Evolutionary conservation across 2,797 vertebrate species (phyloP), one percentile per base, ranked within the genome.

Genomic region (Sebastes baramenuke): DNA sequence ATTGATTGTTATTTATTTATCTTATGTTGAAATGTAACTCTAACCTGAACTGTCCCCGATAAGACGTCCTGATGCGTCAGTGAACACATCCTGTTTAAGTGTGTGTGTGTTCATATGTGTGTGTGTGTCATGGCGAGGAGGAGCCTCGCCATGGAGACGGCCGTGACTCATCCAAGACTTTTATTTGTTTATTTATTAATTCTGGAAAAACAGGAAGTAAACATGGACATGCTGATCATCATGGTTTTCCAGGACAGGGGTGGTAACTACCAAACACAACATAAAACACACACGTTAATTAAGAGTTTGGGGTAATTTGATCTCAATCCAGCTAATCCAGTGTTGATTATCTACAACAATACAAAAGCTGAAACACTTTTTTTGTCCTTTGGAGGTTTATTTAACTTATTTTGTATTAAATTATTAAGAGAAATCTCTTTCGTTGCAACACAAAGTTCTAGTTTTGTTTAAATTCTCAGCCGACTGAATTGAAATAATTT

Each of bases 1-100:
- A 86, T 93, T 87, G 86, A 90, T 90, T 89, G 75, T 86, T 79
- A 91, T 93, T 93, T 90, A 91, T 92, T 90, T 86, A 90, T 89
- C 65, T 85, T 82, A 16, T 70, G 76, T 84, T 88, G 72, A 79
- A 79, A 69, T 59, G 69, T 69, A 77, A 81, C 79, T 75, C 46
- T 52, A 67, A 83, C 66, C 46, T 65, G 81, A 88, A 75, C n/a
- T 74, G 84, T 88, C 84, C 84, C 69, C 70, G 74, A 81, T 52
- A 69, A 88, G 86, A 83, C 79, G 4, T 29, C 30, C 56, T 72
- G 71, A 59, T 62, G 73, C 62, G 8, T 29, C 24, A 29, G 68
- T 30, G 70, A 38, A 36, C 61, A 46, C 58, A 30, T 74, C 68
- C 67, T 69, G 9, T 76, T 49, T 58, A 25, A 36, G 67, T 69